Evolutionary conservation across 2,888 invertebrate genomes (phyloP), one percentile per base, ranked within the genome.

Genomic region (Rhabditoides inermis): DNA sequence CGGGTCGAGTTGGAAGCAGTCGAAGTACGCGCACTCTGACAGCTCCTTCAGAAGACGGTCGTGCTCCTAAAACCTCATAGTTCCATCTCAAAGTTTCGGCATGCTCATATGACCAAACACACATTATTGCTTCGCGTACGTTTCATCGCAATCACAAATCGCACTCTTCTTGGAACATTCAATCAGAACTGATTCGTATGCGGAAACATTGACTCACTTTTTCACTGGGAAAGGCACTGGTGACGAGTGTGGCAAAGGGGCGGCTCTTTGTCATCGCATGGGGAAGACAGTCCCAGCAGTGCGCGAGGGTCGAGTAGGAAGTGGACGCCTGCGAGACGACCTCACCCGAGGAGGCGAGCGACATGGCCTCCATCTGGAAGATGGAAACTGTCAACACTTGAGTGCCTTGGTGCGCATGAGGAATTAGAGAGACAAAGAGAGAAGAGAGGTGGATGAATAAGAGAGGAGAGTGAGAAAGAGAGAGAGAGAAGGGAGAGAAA

Each of bases 221-320:
- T 50, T 85, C 81, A 53, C 86, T 86, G 0, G 92, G 92, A 80
- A 92, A 92, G 49, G 90, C 89, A 64, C 90, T 88, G 4, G 91
- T 92, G 50, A 91, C 90, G 40, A 92, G 82, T 46, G 90, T 88
- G 32, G 78, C 75, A 58, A 80, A 81, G n/a, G 76, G 76, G 45
- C 76, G 51, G 12, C 88, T 82, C 77, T 89, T 89, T 32, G 87
- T 87, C 50, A 75, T 71, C 79, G 90, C 89, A 75, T 87, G 86
- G 79, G 89, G 89, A 71, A 92, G 83, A 69, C 88, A 88, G 78
- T 91, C 90, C 90, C 91, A 92, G 79, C 90, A 90, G 77, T 88
- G 86, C 78, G 88, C 88, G 56, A 80, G 72, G 28, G 74, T 75
- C 51, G 75, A 74, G 44, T 78, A 79, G 45, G 76, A 72, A 6